A percentile compares a stretch with the other conserved stretches of the same genome.
phyloP scores from a whole-genome alignment of 2,113 vertebrate genomes.

The Globicephala melas region DNA sequence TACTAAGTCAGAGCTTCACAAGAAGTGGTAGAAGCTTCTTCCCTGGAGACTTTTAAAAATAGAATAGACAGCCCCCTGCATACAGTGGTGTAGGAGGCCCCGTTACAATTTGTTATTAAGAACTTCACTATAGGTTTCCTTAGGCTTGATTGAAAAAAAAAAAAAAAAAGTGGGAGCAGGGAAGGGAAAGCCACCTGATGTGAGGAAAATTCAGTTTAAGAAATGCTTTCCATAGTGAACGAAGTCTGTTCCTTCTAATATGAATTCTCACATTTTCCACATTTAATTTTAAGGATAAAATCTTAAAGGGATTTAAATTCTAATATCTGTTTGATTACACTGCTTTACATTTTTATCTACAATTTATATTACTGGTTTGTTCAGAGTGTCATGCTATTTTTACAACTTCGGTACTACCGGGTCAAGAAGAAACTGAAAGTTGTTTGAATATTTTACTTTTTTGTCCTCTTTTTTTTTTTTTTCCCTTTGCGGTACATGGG shows the following conservation, averaged over 20 bases:
- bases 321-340: background rate
- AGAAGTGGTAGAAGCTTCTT: slow-evolving; percentile 57
- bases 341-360: background rate
- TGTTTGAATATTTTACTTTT: background rate
- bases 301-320: background rate
- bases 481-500: too few relatives aligned
- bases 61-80: slow-evolving; percentile 65
- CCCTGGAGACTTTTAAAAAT: slow-evolving; percentile 71
- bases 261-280: background rate
- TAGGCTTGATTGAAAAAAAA: slow-evolving; percentile 42
- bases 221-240: background rate
- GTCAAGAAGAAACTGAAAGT: background rate
- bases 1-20: slow-evolving; percentile 70
- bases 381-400: background rate
- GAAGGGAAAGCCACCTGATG: background rate
- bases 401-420: background rate
- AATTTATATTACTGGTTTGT: background rate
- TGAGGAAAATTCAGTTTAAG: slow-evolving; percentile 6
- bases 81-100: slow-evolving; percentile 5
- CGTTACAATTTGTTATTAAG: slow-evolving; percentile 52
- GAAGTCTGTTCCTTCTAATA: background rate
- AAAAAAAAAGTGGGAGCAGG: background rate
- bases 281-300: background rate
- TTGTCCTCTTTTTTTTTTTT: background rate
- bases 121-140: slow-evolving; percentile 41